Evolutionary conservation across 2,888 invertebrate species (phyloP), one percentile per base, ranked within the genome.

Genomic region (Anthrax anthrax): DNA sequence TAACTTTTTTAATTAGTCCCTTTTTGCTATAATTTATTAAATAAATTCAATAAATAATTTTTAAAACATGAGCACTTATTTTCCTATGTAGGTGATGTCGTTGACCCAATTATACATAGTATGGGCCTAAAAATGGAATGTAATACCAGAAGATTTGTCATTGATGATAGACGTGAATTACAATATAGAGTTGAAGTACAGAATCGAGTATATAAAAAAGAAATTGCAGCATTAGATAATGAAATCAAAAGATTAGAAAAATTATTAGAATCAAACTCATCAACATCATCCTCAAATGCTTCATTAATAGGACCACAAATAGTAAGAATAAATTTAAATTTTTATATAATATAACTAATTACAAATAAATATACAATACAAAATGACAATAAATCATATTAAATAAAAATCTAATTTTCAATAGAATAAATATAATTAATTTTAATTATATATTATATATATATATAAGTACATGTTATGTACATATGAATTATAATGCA

Each of bases 111-210:
- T 2, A 86, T 88, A 54, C 84, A 88, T 60, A 88, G 89, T 59
- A 80, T 90, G 75, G 92, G 91, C 10, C 71, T 92, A 37, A 82
- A 85, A 64, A 77, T 91, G 56, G 89, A 92, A 62, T 87, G 80
- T 63, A 91, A 92, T 58, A 91, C 91, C 0, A 73, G 91, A 54
- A 70, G 85, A 58, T 86, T 89, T 60, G 80, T 85, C 17, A 79
- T 81, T 17, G 88, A 91, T 57, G 91, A 92, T 59, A 78, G 77
- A 42, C 75, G 80, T 55, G 92, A 92, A 59, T 67, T 86, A 16
- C 81, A 84, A 58, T 88, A 87, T 63, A 73, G 92, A 48, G 85
- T 90, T 41, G 89, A 92, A 65, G 86, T 92, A 44, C 91, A 91
- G 67, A 92, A 92, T 67, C 78, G 83, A 55, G 91, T 90, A 6